Evolutionary conservation across 2,113 vertebrate genomes (phyloP).

Genomic region (Cheilinus undulatus): DNA sequence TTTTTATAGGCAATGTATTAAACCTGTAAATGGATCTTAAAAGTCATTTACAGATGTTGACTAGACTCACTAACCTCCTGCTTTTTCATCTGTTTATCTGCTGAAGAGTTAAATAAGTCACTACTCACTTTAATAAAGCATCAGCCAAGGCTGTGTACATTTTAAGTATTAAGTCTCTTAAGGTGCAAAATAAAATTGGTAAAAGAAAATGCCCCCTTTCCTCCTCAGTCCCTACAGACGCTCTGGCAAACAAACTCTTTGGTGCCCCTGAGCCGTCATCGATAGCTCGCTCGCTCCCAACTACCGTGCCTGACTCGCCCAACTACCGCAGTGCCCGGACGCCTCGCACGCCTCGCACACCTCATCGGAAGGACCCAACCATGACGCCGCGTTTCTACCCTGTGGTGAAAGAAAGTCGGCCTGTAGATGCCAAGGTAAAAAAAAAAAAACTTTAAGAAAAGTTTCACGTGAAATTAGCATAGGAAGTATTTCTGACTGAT

Average conservation of each 20-base stretch:
- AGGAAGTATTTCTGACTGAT: too few relatives aligned
- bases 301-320: slow-evolving; percentile 96
- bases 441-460: too few relatives aligned
- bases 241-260: slow-evolving; percentile 96
- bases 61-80: not conserved
- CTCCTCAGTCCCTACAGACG: slow-evolving; percentile 92
- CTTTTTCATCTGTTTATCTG: not conserved
- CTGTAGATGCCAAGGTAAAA: slow-evolving; percentile 94
- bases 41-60: not conserved
- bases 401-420: slow-evolving; percentile 95
- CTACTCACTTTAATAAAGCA: not conserved
- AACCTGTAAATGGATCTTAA: not conserved
- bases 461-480: too few relatives aligned
- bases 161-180: too few relatives aligned
- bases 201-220: too few relatives aligned
- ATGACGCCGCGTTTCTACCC: slow-evolving; percentile 98
- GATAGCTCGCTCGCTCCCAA: slow-evolving; percentile 94
- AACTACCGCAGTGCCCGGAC: slow-evolving; percentile 94
- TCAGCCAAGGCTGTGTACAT: too few relatives aligned
- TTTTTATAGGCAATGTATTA: too few relatives aligned
- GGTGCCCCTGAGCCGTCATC: slow-evolving; percentile 93
- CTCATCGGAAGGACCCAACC: slow-evolving; percentile 92
- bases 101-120: not conserved
- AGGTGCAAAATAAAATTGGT: too few relatives aligned
- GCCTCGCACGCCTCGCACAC: slow-evolving; percentile 95